Conservation (phyloP, 2,888 invertebrate genomes). For the Protodeltote pygarga region DNA sequence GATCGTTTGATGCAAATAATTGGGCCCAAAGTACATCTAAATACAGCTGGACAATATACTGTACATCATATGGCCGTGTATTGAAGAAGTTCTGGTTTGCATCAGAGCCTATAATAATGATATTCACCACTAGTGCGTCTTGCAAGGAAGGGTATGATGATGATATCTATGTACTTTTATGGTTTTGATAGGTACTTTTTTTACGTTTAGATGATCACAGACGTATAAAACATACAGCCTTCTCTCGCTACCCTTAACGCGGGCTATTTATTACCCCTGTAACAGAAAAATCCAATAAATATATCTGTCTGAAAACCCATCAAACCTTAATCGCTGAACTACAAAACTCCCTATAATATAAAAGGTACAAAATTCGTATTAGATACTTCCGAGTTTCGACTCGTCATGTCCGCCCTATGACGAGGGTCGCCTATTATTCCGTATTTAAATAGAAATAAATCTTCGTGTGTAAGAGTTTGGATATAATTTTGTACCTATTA, state of each 20-base stretch:
- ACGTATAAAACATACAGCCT: not conserved
- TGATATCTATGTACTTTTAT: no score
- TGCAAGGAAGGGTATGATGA: no score
- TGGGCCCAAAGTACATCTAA: no score
- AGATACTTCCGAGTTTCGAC: slow-evolving; percentile 48
- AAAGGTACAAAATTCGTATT: slow-evolving; percentile 45
- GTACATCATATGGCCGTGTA: no score
- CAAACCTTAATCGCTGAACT: slow-evolving; percentile 35
- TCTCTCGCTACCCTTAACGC: no score
- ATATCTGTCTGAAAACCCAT: slow-evolving; percentile 14
- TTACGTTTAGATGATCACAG: not conserved
- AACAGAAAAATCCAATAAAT: slow-evolving; percentile 22
- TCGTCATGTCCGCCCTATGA: slow-evolving; percentile 50
- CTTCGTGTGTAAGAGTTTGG: slow-evolving; percentile 27
- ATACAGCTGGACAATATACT: no score
- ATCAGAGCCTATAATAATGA: no score
- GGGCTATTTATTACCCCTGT: not conserved
- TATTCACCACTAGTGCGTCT: no score
- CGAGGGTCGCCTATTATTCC: slow-evolving; percentile 56
- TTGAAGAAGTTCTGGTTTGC: no score
- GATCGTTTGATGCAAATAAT: no score
- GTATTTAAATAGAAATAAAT: slow-evolving; percentile 57
- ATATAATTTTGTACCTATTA: slow-evolving; percentile 30
- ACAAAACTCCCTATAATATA: slow-evolving; percentile 34
- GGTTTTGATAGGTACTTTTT: no score